These are phyloP conservation scores for Microplitis manilae DNA, from an alignment of 2,888 invertebrate species.

Conservation along the genomic window DNA sequence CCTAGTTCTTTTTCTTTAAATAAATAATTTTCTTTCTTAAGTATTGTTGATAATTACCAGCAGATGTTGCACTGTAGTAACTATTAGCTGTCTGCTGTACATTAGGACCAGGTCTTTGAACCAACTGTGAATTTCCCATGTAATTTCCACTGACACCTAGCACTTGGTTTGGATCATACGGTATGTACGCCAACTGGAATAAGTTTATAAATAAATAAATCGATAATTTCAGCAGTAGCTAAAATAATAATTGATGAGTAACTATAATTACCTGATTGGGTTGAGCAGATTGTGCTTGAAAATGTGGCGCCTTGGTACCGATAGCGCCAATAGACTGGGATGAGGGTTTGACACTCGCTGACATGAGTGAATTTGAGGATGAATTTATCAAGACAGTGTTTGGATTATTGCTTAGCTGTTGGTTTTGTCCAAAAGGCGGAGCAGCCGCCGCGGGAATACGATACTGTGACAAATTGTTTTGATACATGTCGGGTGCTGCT, in stretches of 20 bases:
- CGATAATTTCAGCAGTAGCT: not conserved
- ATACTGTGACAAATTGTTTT: slow-evolving; percentile 76
- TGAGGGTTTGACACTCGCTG: slow-evolving; percentile 87
- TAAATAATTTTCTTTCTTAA: no score
- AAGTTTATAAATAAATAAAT: slow-evolving; percentile 13
- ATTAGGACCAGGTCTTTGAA: slow-evolving; percentile 76
- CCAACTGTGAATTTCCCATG: slow-evolving; percentile 77
- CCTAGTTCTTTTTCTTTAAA: no score
- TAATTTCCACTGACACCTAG: slow-evolving; percentile 75
- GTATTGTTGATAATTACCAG: slow-evolving; percentile 56
- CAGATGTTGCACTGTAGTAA: slow-evolving; percentile 69
- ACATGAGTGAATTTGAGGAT: slow-evolving; percentile 90
- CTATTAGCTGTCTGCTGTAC: slow-evolving; percentile 70
- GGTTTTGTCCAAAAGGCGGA: slow-evolving; percentile 85
- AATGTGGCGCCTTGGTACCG: slow-evolving; percentile 78
- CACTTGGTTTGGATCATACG: slow-evolving; percentile 75
- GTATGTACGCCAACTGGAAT: slow-evolving; percentile 75
- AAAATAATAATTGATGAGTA: slow-evolving; percentile 22
- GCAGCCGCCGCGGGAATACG: slow-evolving; percentile 74
- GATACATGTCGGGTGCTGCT: slow-evolving; percentile 81
- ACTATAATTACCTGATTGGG: slow-evolving; percentile 68
- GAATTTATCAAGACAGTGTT: slow-evolving; percentile 91
- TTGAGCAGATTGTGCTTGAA: slow-evolving; percentile 75
- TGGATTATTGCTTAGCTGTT: slow-evolving; percentile 85
- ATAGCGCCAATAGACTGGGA: slow-evolving; percentile 89